phyloP scores from a whole-genome alignment of 2,888 invertebrate species.

The Phymatocera aterrima region DNA sequence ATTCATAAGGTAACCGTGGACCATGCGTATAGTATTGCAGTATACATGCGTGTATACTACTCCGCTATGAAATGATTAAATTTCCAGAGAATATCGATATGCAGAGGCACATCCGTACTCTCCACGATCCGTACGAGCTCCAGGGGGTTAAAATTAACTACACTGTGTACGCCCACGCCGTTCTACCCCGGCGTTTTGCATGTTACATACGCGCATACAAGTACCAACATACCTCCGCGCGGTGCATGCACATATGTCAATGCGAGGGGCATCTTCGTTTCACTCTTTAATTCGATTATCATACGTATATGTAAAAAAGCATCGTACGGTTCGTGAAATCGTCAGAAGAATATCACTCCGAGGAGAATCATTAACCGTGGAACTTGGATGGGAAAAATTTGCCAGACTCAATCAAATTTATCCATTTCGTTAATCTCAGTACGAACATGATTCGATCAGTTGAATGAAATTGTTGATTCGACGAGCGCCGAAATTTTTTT shows the following conservation, averaged over 20 bases:
- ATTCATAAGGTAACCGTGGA: neutral
- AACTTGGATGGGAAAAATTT: too few relatives aligned
- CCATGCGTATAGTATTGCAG: neutral
- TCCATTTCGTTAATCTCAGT: too few relatives aligned
- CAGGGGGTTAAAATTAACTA: slow-evolving; percentile 60
- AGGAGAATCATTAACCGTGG: too few relatives aligned
- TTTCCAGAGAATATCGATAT: slow-evolving; percentile 69
- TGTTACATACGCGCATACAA: neutral
- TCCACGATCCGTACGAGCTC: slow-evolving; percentile 52
- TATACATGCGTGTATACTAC: neutral
- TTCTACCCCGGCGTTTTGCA: neutral
- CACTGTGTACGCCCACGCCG: slow-evolving; percentile 32
- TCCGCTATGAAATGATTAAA: slow-evolving; percentile 63
- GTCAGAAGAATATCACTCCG: too few relatives aligned
- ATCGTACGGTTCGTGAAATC: neutral
- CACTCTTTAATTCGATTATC: neutral
- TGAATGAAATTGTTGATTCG: too few relatives aligned
- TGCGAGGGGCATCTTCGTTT: neutral
- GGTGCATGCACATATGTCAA: neutral
- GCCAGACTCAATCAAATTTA: too few relatives aligned
- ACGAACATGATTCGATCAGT: too few relatives aligned
- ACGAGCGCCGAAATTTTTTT: too few relatives aligned
- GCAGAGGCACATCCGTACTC: slow-evolving; percentile 62
- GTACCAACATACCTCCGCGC: neutral
- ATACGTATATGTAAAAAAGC: neutral